phyloP scores from a whole-genome alignment of 2,888 invertebrate genomes.

The Chrysotoxum bicinctum region DNA sequence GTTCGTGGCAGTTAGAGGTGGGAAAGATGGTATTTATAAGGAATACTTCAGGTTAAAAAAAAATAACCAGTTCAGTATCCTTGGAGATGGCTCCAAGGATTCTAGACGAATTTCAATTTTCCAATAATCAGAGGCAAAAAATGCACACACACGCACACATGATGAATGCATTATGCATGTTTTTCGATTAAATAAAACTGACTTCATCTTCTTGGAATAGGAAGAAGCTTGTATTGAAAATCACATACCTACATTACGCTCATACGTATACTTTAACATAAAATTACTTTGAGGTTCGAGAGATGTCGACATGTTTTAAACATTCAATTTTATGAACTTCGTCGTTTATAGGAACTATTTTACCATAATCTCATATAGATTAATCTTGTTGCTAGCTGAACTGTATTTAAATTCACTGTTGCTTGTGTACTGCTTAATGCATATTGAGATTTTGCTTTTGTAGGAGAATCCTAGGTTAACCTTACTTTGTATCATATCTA shows the following conservation, averaged over 20 bases:
- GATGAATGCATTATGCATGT: constrained; percentile 50
- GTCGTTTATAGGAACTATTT: background rate
- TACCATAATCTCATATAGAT: background rate
- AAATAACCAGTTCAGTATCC: constrained; percentile 6
- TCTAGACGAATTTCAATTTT: constrained; percentile 58
- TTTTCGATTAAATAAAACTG: constrained; percentile 33
- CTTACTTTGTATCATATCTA: too few species aligned
- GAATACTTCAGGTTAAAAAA: background rate
- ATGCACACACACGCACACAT: background rate
- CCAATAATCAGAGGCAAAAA: constrained; percentile 19
- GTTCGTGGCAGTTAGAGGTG: background rate
- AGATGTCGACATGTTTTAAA: constrained; percentile 6
- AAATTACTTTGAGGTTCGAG: background rate
- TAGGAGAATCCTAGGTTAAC: too few species aligned
- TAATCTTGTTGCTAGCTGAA: background rate
- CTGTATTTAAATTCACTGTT: background rate
- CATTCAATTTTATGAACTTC: constrained; percentile 8
- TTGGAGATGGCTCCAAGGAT: constrained; percentile 34
- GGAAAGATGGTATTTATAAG: background rate
- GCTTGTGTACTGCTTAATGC: background rate
- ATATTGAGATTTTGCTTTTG: background rate
- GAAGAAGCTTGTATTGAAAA: background rate
- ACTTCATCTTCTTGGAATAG: constrained; percentile 5
- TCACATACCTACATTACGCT: background rate
- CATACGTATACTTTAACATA: background rate